phyloP scores from a whole-genome alignment of 2,797 vertebrate genomes.

The Pelobates cultripes region DNA sequence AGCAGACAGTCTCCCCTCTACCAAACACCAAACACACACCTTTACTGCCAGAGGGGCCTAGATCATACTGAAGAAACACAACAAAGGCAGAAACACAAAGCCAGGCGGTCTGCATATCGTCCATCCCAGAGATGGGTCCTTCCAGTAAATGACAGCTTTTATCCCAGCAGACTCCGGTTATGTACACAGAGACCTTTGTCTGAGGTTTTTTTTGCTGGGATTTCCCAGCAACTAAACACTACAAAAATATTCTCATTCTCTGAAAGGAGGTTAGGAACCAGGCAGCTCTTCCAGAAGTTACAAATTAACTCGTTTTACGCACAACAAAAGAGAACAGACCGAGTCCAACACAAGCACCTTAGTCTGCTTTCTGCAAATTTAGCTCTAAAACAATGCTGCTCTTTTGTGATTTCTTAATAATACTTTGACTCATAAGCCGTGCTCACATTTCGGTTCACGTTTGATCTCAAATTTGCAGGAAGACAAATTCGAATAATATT shows the following conservation, averaged over 20 bases:
- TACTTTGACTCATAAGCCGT: too few species aligned
- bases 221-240: conserved; percentile 45
- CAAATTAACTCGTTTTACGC: conserved; percentile 10
- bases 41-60: background rate
- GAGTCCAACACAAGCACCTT: too few species aligned
- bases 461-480: too few species aligned
- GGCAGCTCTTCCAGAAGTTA: background rate
- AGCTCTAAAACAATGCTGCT: too few species aligned
- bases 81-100: conserved; percentile 13
- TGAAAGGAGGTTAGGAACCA: background rate
- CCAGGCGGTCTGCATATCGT: background rate
- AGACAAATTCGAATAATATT: too few species aligned
- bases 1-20: too few species aligned
- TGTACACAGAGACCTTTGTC: conserved; percentile 41
- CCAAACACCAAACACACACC: conserved; percentile 12
- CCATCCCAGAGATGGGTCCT: background rate
- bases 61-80: conserved; percentile 12
- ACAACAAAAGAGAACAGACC: background rate
- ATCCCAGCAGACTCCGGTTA: conserved; percentile 14
- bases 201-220: conserved; percentile 22
- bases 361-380: too few species aligned
- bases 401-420: too few species aligned
- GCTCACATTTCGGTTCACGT: too few species aligned
- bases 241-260: background rate
- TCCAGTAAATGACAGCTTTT: conserved; percentile 35